These are phyloP conservation scores for Ephialtes manifestator DNA, from an alignment of 2,888 invertebrate genomes.

Conservation along the genomic window DNA sequence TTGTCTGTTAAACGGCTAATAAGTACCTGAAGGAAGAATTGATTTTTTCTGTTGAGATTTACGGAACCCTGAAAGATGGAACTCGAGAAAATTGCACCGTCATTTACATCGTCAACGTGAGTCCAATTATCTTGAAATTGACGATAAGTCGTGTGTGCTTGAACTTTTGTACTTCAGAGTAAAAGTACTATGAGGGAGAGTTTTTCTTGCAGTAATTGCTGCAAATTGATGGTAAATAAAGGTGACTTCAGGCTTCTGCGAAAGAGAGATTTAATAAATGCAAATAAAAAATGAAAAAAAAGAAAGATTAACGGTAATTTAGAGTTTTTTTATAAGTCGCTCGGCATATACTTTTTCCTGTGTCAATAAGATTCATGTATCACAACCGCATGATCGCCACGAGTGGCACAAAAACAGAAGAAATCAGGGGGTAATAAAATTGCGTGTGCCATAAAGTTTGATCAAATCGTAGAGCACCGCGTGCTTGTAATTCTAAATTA, in stretches of 20 bases:
- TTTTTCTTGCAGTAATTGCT: background rate
- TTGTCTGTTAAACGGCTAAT: no score
- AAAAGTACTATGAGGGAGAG: background rate
- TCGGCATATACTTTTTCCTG: background rate
- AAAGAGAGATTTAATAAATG: background rate
- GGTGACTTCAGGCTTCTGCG: no score
- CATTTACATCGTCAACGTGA: no score
- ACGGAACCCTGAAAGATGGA: no score
- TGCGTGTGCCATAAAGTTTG: background rate
- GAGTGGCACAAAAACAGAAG: background rate
- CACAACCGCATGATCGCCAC: background rate
- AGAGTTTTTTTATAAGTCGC: background rate
- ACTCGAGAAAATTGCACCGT: no score
- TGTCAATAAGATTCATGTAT: background rate
- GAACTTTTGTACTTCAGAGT: slow-evolving; percentile 28
- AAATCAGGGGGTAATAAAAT: background rate
- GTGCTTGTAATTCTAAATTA: slow-evolving; percentile 1
- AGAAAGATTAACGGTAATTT: background rate
- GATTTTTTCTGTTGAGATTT: no score
- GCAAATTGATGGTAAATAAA: background rate
- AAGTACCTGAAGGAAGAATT: no score
- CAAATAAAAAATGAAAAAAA: background rate
- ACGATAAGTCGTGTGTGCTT: slow-evolving; percentile 25
- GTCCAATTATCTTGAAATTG: background rate
- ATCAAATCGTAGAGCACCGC: background rate